Evolutionary conservation across 1,140 invertebrate genomes (phyloP), one percentile per base, ranked within the genome.

Genomic region (Rhyzopertha dominica): DNA sequence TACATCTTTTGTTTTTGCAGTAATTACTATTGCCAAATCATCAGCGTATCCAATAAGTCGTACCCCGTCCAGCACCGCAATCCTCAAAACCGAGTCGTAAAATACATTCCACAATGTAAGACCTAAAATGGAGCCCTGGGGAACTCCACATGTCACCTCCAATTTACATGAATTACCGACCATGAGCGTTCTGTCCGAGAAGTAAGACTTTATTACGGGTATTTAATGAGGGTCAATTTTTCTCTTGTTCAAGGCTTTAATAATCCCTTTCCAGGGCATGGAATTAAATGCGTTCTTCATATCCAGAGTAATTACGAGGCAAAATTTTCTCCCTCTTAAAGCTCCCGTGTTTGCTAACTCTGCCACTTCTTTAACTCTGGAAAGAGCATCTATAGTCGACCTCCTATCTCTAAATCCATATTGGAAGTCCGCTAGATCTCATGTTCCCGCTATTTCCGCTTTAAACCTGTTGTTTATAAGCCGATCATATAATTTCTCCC

Each of bases 101-200:
- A 43, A 32, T 1, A 52, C 28, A 22, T 63, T 63, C 63, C 63
- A 67, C 1, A 67, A 43, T 17, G 57, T 47, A 0, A 60, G 63
- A 0, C 64, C 62, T 0, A 63, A 35, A 1, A 63, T 47, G 4
- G 56, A 62, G 0, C 60, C 62, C 37, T 68, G 61, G 0, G 66
- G 54, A 1, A 56, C 52, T 1, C 54, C 54, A 1, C 17, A 26
- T 12, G 5, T n/a, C 4, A 31, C 7, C 13, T 22, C 3, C 39
- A 12, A n/a, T n/a, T 8, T 24, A 9, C 7, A n/a, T n/a, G n/a
- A n/a, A n/a, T n/a, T n/a, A n/a, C 17, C 25, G 12, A 12, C 36
- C 2, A 51, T 34, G 7, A 45, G 17, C 40, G 49, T 52, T 10
- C 59, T 44, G 18, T 46, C 28, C 8, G 47, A 3, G 24, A 57